Evolutionary conservation across 2,113 vertebrate species (phyloP).

Genomic region (Delphinus delphis): DNA sequence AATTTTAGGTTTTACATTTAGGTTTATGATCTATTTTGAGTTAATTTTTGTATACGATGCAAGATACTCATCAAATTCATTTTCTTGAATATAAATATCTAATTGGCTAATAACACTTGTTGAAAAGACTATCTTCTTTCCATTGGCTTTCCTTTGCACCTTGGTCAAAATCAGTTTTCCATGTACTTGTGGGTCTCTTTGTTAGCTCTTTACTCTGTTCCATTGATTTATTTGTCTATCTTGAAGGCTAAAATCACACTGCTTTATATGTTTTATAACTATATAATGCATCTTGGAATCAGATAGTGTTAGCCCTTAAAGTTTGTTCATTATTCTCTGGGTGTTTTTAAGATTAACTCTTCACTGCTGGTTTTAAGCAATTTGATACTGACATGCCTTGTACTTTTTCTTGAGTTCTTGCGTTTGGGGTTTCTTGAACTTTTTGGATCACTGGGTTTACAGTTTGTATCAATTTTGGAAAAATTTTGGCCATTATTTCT

Average conservation of each 20-base stretch:
- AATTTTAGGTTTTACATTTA: not conserved
- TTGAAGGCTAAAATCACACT: not conserved
- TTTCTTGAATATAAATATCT: not conserved
- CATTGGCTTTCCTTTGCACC: not conserved
- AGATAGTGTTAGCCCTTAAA: not conserved
- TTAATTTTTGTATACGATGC: not conserved
- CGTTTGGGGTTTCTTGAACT: not conserved
- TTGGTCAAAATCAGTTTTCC: not conserved
- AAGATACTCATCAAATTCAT: not conserved
- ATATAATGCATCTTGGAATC: not conserved
- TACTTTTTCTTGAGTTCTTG: constrained; percentile 9
- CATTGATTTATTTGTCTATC: not conserved
- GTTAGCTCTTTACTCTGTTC: not conserved
- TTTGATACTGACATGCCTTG: not conserved
- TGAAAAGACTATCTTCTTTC: not conserved
- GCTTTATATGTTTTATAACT: not conserved
- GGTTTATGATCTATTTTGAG: not conserved
- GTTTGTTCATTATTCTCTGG: not conserved
- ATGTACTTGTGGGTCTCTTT: not conserved
- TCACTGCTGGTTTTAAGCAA: not conserved
- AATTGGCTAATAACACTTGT: not conserved
- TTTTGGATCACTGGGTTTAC: not conserved
- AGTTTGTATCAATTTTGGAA: not conserved
- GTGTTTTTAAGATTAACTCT: not conserved
- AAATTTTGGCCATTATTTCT: not conserved